Percentiles rank a stretch among this genome's conserved stretches.
Evolutionary conservation across 2,797 vertebrate species (phyloP).

Genomic region (Miichthys miiuy): DNA sequence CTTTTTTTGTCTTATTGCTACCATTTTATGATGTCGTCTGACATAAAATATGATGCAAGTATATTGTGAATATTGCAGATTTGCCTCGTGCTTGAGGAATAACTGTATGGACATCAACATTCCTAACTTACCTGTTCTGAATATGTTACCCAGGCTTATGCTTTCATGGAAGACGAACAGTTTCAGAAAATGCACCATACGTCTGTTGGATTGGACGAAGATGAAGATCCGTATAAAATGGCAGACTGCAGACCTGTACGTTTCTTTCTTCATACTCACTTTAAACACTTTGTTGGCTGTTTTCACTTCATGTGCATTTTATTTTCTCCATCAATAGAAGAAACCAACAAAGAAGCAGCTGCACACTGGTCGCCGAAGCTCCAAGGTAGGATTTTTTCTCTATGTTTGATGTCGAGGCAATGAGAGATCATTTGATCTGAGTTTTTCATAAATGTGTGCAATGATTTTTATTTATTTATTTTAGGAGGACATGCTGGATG

Average conservation of each 20-base stretch:
- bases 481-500: conserved; percentile 54
- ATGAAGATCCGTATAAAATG: conserved; percentile 16
- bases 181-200: not conserved
- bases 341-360: conserved; percentile 43
- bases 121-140: not conserved
- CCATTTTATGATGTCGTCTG: not conserved
- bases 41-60: not conserved
- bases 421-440: not conserved
- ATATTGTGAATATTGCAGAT: not conserved
- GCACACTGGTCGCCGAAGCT: conserved; percentile 2
- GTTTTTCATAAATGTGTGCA: not conserved
- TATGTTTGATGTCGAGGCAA: not conserved
- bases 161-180: conserved; percentile 23
- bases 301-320: not conserved
- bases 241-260: conserved; percentile 63
- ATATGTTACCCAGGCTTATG: conserved; percentile 30
- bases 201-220: conserved; percentile 18
- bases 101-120: not conserved
- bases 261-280: not conserved
- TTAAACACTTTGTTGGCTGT: not conserved
- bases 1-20: not conserved
- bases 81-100: not conserved
- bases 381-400: conserved; percentile 35
- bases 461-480: not conserved
- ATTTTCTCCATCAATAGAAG: conserved; percentile 31